These are phyloP conservation scores for Limnephilus auricula DNA, from an alignment of 2,888 invertebrate genomes.

Conservation along the genomic window DNA sequence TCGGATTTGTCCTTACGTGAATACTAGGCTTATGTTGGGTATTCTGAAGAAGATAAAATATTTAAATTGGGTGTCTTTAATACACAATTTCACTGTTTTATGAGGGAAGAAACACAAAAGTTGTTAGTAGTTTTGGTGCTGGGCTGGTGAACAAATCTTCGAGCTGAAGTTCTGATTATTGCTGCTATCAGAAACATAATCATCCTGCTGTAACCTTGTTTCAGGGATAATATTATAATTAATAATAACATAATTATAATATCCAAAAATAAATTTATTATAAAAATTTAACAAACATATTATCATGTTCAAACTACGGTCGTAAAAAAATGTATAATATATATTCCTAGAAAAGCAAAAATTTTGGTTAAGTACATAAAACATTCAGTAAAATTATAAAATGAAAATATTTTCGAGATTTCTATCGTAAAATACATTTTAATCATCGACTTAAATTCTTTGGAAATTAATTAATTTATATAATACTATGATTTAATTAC, in stretches of 20 bases:
- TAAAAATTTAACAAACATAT: neutral
- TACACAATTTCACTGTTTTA: neutral
- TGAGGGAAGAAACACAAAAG: neutral
- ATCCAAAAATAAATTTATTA: neutral
- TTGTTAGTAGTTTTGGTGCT: neutral
- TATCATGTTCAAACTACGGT: too few relatives aligned
- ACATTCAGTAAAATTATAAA: neutral
- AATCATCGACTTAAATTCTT: neutral
- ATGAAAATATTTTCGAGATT: too few relatives aligned
- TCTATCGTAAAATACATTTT: neutral
- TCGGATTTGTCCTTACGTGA: too few relatives aligned
- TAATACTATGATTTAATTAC: neutral
- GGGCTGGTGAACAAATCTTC: too few relatives aligned
- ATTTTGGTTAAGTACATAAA: neutral
- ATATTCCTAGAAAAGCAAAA: neutral
- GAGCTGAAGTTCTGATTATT: too few relatives aligned
- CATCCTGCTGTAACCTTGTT: neutral
- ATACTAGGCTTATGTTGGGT: too few relatives aligned
- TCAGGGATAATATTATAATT: neutral
- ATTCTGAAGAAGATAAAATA: too few relatives aligned
- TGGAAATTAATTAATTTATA: neutral
- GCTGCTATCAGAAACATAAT: neutral
- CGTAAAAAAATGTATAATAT: neutral
- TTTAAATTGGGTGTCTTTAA: too few relatives aligned
- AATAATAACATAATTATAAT: neutral